These are phyloP conservation scores for Euphonia xanthogaster DNA, from an alignment of 2,797 vertebrate species.

Conservation along the genomic window DNA sequence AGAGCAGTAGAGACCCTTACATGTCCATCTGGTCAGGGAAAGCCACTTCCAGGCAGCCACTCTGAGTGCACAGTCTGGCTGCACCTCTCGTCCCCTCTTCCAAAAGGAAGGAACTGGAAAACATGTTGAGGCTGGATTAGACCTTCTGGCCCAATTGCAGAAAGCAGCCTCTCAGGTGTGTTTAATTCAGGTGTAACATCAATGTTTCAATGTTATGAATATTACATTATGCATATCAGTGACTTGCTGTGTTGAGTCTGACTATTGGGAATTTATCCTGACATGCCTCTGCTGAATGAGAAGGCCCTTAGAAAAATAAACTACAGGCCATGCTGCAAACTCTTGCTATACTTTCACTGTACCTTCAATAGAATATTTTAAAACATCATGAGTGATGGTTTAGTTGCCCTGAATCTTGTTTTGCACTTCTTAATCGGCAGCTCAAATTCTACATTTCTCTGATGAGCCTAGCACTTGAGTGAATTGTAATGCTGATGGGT, in stretches of 20 bases:
- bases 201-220: not conserved
- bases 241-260: not conserved
- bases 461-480: fast-evolving
- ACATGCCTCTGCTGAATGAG: not conserved
- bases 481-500: not conserved
- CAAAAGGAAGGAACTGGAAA: not conserved
- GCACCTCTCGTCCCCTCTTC: not conserved
- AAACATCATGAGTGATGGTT: not conserved
- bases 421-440: not conserved
- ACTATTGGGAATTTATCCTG: not conserved
- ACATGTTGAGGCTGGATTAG: not conserved
- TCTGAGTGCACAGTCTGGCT: not conserved
- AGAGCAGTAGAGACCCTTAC: not conserved
- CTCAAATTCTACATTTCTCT: not conserved
- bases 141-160: not conserved
- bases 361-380: not conserved
- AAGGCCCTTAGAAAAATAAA: not conserved
- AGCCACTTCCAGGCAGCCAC: not conserved
- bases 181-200: not conserved
- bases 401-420: not conserved
- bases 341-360: not conserved
- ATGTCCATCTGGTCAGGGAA: not conserved
- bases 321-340: not conserved
- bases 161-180: not conserved
- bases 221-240: not conserved